These are phyloP conservation scores for Nothoprocta perdicaria DNA, from an alignment of 2,113 vertebrate genomes.

Conservation along the genomic window DNA sequence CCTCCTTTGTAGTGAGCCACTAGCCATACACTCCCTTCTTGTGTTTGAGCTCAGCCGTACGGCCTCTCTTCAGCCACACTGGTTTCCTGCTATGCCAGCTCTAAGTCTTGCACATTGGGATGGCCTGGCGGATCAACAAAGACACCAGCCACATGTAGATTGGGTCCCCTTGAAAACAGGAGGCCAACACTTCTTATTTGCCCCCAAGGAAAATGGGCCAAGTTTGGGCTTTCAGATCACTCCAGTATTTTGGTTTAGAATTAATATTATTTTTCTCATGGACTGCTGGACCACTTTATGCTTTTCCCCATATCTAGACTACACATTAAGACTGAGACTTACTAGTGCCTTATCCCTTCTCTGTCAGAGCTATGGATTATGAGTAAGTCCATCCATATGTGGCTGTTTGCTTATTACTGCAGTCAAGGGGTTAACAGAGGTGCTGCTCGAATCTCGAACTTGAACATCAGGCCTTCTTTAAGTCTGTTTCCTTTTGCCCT, in stretches of 20 bases:
- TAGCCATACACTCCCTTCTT: neutral
- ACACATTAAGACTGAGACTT: neutral
- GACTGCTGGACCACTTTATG: neutral
- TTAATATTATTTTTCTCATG: neutral
- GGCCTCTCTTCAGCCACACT: neutral
- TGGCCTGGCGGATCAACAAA: neutral
- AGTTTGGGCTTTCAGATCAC: neutral
- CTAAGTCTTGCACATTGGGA: neutral
- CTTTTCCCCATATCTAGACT: neutral
- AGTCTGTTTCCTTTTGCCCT: neutral
- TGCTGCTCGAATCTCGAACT: neutral
- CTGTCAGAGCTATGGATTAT: neutral
- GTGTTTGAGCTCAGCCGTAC: neutral
- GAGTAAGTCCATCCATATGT: neutral
- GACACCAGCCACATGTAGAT: neutral
- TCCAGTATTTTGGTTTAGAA: neutral
- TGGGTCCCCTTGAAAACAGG: neutral
- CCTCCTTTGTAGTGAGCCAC: neutral
- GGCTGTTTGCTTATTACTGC: neutral
- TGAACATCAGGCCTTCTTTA: neutral
- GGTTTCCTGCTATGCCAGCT: neutral
- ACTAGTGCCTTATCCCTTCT: neutral
- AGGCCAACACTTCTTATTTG: neutral
- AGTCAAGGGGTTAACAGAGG: neutral
- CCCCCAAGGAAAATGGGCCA: rapidly evolving